These are phyloP conservation scores for Drosophila mayaguana DNA, from an alignment of 2,888 invertebrate species.

Conservation along the genomic window DNA sequence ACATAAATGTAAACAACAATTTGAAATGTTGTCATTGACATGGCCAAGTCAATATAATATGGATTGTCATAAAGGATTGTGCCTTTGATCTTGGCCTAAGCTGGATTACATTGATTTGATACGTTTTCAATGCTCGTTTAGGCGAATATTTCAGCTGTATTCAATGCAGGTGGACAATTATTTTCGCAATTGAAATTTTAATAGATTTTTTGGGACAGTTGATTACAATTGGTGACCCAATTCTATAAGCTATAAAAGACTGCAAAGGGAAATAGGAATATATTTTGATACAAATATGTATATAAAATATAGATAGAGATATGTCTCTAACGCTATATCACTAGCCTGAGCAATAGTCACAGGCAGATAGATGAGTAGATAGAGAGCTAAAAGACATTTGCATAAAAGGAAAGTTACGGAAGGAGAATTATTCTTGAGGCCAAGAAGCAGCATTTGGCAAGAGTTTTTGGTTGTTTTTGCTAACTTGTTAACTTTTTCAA, in stretches of 20 bases:
- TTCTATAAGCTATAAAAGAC: neutral
- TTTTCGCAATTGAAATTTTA: neutral
- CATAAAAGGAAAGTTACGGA: neutral
- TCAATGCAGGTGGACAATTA: neutral
- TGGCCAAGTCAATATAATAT: constrained; percentile 6
- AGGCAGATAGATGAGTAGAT: too few species aligned
- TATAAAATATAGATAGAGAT: too few species aligned
- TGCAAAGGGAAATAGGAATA: too few species aligned
- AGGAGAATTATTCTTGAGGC: neutral
- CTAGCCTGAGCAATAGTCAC: too few species aligned
- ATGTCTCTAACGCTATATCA: too few species aligned
- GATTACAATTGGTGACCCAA: neutral
- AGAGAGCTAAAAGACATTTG: neutral
- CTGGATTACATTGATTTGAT: constrained; percentile 1
- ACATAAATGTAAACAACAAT: constrained; percentile 4
- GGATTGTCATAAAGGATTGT: neutral
- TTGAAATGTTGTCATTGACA: neutral
- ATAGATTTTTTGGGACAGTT: neutral
- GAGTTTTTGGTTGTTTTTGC: constrained; percentile 15
- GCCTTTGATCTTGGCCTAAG: constrained; percentile 1
- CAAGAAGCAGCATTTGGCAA: neutral
- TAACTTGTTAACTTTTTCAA: constrained; percentile 39
- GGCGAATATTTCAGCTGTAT: neutral
- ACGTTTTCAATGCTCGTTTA: neutral
- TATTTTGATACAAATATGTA: too few species aligned